phyloP scores from a whole-genome alignment of 1,140 invertebrate genomes.

The Pollicipes pollicipes region DNA sequence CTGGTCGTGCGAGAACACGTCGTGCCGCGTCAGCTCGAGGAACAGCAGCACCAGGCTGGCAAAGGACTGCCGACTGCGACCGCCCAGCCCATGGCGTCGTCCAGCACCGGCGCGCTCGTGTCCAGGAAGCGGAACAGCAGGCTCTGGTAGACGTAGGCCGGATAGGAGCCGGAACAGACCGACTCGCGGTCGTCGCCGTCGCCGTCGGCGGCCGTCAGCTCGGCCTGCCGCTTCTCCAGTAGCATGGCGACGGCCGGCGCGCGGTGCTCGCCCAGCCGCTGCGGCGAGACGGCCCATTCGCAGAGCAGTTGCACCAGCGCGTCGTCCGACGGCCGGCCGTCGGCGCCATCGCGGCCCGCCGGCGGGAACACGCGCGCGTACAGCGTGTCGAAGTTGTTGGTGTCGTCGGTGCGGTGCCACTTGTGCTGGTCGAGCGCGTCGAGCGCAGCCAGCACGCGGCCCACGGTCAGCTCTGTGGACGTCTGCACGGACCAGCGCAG shows the following conservation, averaged over 20 bases:
- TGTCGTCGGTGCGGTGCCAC: conserved; percentile 80
- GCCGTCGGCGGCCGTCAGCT: conserved; percentile 33
- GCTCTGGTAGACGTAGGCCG: conserved; percentile 63
- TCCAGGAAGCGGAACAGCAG: conserved; percentile 85
- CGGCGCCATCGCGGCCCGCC: conserved; percentile 11
- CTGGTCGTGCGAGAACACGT: conserved; percentile 93
- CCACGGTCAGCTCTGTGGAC: conserved; percentile 43
- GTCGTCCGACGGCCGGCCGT: conserved; percentile 32
- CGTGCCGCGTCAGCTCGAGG: conserved; percentile 76
- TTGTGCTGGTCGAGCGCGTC: conserved; percentile 81
- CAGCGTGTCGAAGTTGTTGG: conserved; percentile 65
- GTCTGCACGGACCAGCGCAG: conserved; percentile 80
- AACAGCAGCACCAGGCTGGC: conserved; percentile 91
- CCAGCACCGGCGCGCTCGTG: conserved; percentile 50
- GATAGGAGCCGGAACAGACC: conserved; percentile 7
- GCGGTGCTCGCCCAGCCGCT: conserved; percentile 79
- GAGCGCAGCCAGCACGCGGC: conserved; percentile 63
- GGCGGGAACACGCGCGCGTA: conserved; percentile 69
- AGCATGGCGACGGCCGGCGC: conserved; percentile 86
- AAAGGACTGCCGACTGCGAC: conserved; percentile 60
- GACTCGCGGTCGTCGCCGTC: conserved; percentile 22
- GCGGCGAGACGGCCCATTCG: conserved; percentile 89
- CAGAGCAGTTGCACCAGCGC: conserved; percentile 73
- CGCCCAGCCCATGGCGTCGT: conserved; percentile 21
- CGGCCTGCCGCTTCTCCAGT: conserved; percentile 66